Base-by-base conservation (phyloP, 2,888 invertebrate species). In the Latrodectus hesperus region DNA sequence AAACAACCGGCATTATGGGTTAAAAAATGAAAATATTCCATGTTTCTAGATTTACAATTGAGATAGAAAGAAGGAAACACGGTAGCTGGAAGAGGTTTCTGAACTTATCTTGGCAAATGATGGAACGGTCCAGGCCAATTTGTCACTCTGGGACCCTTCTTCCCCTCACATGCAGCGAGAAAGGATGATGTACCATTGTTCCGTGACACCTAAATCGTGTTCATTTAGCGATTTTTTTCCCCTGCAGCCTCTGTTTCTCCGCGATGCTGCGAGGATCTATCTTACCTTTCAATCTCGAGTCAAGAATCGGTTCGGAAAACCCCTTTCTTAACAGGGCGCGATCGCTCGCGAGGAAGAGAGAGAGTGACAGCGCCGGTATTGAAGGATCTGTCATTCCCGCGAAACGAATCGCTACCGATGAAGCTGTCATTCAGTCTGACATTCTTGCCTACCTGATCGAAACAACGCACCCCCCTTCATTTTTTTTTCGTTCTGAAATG, bases 121-220 rank as follows among this genome's bases (percentile, higher is more conserved):
- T 60, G 60, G 60, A 60, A n/a, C 60, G 60, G 10, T 60, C 60
- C 60, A 60, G 60, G n/a, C 60, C 60, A 60, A 60, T 60, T 60
- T 60, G 60, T 60, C 60, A 60, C 12, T 60, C n/a, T n/a, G 6
- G 12, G 14, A 9, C 60, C n/a, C n/a, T 16, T 60, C n/a, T 16
- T n/a, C 60, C 12, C 60, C 60, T 16, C 12, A 12, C 60, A 60
- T 16, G n/a, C 14, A 60, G n/a, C 14, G n/a, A 60, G 60, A 60
- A 60, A 60, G n/a, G n/a, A 60, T 10, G 16, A 60, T 12, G 75
- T 60, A 17, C 75, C 75, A 76, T 76, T 76, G 75, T 76, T 51
- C 75, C 75, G 17, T n/a, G 49, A 76, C 75, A 75, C 64, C 75
- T 38, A 51, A 51, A 49, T 49, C 64, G 49, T 76, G 75, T 65